These are phyloP conservation scores for Leptopilina syphax DNA, from an alignment of 2,888 invertebrate species.

Conservation along the genomic window DNA sequence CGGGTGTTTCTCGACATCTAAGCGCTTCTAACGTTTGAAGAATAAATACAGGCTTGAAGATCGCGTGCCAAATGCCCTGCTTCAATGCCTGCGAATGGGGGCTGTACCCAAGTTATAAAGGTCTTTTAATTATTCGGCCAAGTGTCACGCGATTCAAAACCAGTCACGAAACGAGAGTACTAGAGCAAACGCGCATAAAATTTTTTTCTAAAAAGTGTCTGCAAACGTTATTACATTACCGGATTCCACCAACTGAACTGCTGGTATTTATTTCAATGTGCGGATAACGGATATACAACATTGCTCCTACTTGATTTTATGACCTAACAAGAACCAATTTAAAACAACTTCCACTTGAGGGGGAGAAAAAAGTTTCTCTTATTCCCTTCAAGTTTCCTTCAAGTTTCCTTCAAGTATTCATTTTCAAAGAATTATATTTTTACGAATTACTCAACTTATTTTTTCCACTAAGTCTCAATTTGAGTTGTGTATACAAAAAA, in stretches of 20 bases:
- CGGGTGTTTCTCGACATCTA: conserved; percentile 40
- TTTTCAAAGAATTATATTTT: too few relatives aligned
- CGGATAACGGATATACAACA: too few relatives aligned
- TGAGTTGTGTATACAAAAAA: too few relatives aligned
- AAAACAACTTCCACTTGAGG: too few relatives aligned
- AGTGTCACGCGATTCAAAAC: conserved; percentile 59
- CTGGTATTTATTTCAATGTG: conserved; percentile 16
- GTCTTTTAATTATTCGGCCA: conserved; percentile 54
- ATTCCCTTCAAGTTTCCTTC: too few relatives aligned
- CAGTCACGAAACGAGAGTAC: conserved; percentile 18
- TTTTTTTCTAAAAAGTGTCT: background rate
- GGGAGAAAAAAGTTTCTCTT: too few relatives aligned
- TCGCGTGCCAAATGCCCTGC: conserved; percentile 44
- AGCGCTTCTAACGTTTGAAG: conserved; percentile 37
- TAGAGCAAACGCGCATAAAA: conserved; percentile 3
- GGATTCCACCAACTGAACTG: conserved; percentile 5
- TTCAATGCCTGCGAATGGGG: conserved; percentile 36
- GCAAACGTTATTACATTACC: conserved; percentile 8
- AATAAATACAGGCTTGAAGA: conserved; percentile 39
- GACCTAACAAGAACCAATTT: too few relatives aligned
- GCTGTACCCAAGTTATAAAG: conserved; percentile 41
- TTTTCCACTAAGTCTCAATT: too few relatives aligned
- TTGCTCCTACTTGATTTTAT: too few relatives aligned
- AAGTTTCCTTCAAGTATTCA: too few relatives aligned
- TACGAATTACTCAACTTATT: too few relatives aligned